Conservation (phyloP, 2,113 vertebrate species). For the Thalassoma bifasciatum region DNA sequence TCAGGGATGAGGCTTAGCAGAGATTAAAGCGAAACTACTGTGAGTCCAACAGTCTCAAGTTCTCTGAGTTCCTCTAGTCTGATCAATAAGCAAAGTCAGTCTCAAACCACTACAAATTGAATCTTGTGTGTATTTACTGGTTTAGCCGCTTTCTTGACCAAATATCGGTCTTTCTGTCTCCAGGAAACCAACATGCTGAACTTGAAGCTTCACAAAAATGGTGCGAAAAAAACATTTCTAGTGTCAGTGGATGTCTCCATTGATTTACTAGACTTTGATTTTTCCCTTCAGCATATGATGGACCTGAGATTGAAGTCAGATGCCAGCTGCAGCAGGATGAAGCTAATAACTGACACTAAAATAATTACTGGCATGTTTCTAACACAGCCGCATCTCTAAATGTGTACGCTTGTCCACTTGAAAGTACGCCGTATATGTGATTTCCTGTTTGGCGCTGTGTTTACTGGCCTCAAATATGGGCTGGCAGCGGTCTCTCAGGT, state of each 20-base stretch:
- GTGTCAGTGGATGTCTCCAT: not conserved
- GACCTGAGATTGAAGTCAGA: conserved; percentile 8
- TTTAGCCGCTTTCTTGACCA: not conserved
- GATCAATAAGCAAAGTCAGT: no score
- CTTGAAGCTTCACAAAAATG: not conserved
- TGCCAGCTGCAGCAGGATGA: conserved; percentile 2
- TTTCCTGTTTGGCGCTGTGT: conserved; percentile 19
- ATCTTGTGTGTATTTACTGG: not conserved
- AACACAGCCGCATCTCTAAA: not conserved
- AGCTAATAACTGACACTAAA: not conserved
- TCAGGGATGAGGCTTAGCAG: not conserved
- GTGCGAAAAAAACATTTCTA: not conserved
- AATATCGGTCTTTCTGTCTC: not conserved
- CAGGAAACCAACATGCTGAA: not conserved
- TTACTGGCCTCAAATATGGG: conserved; percentile 22
- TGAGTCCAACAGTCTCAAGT: no score
- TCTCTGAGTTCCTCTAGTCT: no score
- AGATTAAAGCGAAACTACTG: not conserved
- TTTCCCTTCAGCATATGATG: not conserved
- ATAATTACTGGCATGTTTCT: not conserved
- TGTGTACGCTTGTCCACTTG: not conserved
- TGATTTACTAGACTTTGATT: not conserved
- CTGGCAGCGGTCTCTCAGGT: conserved; percentile 34
- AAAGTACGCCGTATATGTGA: not conserved
- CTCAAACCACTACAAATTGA: no score